These are phyloP conservation scores for Pelvicachromis taeniatus DNA, from an alignment of 2,113 vertebrate genomes.

Conservation along the genomic window DNA sequence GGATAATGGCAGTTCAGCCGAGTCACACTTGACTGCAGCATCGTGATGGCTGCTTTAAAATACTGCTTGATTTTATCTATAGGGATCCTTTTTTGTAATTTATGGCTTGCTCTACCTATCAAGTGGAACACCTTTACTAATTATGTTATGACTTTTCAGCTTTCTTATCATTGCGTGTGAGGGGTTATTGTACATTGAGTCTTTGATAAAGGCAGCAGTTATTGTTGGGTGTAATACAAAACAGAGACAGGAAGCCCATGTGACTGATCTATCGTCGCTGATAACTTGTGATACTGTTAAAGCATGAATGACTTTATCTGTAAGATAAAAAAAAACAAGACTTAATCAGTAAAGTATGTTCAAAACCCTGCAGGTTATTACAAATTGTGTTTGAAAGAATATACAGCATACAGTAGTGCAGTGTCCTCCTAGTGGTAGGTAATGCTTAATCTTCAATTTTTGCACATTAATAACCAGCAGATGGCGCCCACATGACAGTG, in stretches of 20 bases:
- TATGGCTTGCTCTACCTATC: not conserved
- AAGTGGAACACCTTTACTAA: not conserved
- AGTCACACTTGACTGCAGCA: not conserved
- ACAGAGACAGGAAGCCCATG: not conserved
- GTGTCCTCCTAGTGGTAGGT: slow-evolving; percentile 24
- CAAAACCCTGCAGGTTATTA: not conserved
- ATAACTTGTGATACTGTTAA: slow-evolving; percentile 1
- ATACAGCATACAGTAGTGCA: not conserved
- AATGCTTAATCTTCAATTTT: not conserved
- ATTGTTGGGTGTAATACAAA: not conserved
- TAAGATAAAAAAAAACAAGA: not conserved
- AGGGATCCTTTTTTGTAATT: not conserved
- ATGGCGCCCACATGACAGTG: slow-evolving; percentile 40
- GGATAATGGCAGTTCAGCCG: not conserved
- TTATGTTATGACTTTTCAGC: not conserved
- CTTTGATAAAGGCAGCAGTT: not conserved
- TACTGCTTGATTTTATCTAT: not conserved
- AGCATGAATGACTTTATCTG: not conserved
- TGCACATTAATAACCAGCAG: slow-evolving; percentile 47
- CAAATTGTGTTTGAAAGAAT: not conserved
- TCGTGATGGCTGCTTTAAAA: not conserved
- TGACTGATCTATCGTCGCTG: not conserved
- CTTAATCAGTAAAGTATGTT: not conserved
- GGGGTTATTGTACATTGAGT: slow-evolving; percentile 2
- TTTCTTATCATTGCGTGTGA: not conserved